Conservation (phyloP, 2,797 vertebrate genomes). For the Parauchenoglanis ngamensis region DNA sequence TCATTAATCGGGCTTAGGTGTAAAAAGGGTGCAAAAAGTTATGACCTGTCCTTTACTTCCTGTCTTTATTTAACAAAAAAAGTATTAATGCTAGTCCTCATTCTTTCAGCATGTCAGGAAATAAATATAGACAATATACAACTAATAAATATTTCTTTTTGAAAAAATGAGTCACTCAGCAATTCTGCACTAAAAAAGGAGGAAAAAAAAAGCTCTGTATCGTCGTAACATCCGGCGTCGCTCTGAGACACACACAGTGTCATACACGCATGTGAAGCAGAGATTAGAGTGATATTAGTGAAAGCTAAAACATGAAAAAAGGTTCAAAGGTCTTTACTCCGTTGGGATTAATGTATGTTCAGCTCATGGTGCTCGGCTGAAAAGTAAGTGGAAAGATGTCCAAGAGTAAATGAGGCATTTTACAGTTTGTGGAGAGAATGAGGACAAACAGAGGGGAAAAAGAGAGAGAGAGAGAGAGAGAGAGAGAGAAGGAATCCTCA, state of each 20-base stretch:
- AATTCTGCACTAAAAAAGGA: too few species aligned
- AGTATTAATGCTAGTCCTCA: too few species aligned
- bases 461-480: constrained; percentile 49
- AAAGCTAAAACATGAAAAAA: not conserved
- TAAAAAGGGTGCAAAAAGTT: not conserved
- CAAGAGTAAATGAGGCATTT: constrained; percentile 42
- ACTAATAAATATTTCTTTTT: too few species aligned
- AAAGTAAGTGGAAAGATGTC: not conserved
- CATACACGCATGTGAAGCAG: not conserved
- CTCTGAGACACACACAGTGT: not conserved
- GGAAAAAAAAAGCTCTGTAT: not conserved
- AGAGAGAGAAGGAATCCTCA: constrained; percentile 64
- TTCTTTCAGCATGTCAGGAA: too few species aligned
- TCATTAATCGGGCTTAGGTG: not conserved
- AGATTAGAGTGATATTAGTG: not conserved
- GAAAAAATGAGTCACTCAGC: not conserved
- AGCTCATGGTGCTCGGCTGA: not conserved
- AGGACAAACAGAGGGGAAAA: constrained; percentile 15
- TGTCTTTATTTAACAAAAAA: not conserved
- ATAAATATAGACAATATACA: too few species aligned
- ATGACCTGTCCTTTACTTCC: not conserved
- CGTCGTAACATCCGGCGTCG: not conserved
- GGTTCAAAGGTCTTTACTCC: not conserved
- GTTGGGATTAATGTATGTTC: not conserved
- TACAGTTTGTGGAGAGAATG: constrained; percentile 46